Evolutionary conservation across 2,888 invertebrate genomes (phyloP).

Genomic region (Parelbella ahira): DNA sequence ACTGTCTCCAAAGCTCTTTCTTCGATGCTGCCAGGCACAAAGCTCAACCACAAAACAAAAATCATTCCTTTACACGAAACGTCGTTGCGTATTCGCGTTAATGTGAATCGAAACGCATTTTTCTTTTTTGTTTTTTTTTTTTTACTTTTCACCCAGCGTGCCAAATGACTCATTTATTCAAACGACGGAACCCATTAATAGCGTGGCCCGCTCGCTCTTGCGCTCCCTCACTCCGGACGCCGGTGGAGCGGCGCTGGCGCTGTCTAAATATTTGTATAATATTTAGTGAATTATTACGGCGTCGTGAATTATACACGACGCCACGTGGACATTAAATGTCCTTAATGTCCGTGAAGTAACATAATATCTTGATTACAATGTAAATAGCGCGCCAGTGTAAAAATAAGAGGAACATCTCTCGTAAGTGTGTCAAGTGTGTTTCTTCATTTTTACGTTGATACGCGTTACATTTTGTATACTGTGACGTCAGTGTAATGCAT

Average conservation of each 20-base stretch:
- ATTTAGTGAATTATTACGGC: constrained; percentile 24
- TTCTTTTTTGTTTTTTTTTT: not conserved
- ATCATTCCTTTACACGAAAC: no score
- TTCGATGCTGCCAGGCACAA: no score
- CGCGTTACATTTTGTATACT: no score
- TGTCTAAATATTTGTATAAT: constrained; percentile 24
- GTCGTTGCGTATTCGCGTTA: no score
- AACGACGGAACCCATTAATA: constrained; percentile 24
- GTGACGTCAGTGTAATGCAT: no score
- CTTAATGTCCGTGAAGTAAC: constrained; percentile 13
- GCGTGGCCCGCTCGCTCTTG: constrained; percentile 2
- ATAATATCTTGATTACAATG: constrained; percentile 25
- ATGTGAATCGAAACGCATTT: no score
- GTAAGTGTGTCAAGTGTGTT: constrained; percentile 18
- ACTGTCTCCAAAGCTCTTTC: no score
- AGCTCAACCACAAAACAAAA: no score
- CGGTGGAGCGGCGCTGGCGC: constrained; percentile 6
- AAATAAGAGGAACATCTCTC: constrained; percentile 18
- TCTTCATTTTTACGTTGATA: no score
- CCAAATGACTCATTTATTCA: constrained; percentile 17
- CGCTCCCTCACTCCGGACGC: not conserved
- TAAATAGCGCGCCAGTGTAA: constrained; percentile 21
- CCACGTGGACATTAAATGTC: constrained; percentile 11
- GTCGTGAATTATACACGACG: constrained; percentile 2
- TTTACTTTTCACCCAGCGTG: constrained; percentile 7